Base-by-base conservation (phyloP, 92 coral and sea anemone species). In the Diadumene lineata region DNA sequence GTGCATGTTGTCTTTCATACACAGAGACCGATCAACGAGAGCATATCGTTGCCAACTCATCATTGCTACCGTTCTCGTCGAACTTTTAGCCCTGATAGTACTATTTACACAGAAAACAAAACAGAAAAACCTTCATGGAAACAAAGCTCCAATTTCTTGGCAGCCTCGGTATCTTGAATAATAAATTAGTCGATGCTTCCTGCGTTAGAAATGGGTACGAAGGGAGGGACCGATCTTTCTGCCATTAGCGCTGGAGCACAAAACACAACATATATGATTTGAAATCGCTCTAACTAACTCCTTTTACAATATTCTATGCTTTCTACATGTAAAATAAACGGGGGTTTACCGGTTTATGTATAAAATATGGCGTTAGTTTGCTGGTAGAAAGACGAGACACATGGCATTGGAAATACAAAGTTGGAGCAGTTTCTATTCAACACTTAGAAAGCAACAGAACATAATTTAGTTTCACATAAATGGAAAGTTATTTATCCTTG, bases 121-220 rank as follows among this genome's bases (percentile, higher is more conserved):
- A 78, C 82, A 60, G 78, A 74, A 73, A 81, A 80, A 68, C 56
- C 81, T 79, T 72, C 63, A 57, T 67, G 48, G 86, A 81, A 81
- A 87, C 79, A 72, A 74, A 68, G 87, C 85, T 91, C 88, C 86
- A 69, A 73, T 91, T 88, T 87, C 97, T 91, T 74, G 87, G 88
- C 89, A 87, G 84, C 89, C 85, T 91, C 72, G 81, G 68, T 79
- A 88, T 81, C 84, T 88, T 91, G 97, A 91, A 91, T 91, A 88
- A 90, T 90, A 90, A 64, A 90, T 90, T 90, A 90, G 87, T 62
- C 64, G 64, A 33, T 29, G 72, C 73, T 76, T 76, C 81, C 81
- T 76, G 72, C 50, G 73, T 30, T 23, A 30, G 44, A 27, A 29
- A 19, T 38, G 70, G 79, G 21, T 18, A 13, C 26, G 58, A 25